Evolutionary conservation across 2,888 invertebrate genomes (phyloP), one percentile per base, ranked within the genome.

Genomic region (Meteorus cinctellus): DNA sequence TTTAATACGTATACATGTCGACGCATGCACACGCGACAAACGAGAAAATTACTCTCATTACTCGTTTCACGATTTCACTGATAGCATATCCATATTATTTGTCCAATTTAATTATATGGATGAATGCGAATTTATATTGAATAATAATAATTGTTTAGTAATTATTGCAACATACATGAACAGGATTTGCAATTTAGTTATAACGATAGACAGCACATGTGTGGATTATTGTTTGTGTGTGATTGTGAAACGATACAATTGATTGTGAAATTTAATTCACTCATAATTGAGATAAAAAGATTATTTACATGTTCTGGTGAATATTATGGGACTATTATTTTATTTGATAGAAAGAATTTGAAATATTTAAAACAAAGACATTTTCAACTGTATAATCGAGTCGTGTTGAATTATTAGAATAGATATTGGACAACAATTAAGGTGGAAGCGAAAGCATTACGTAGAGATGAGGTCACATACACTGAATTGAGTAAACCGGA

Each of bases 401-500:
- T 29, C 24, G 16, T 24, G 12, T 62, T 31, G 62, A 24, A 62
- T 31, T 29, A 29, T 62, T 62, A 12, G 12, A 12, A 29, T 29
- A 16, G n/a, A 55, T 55, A 55, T 55, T 55, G 55, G 4, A 19
- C 19, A 16, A n/a, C 4, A 19, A 55, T 55, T 55, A n/a, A 55
- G 55, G n/a, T 31, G 29, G 29, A 6, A n/a, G 29, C 48, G 31
- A 45, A 14, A 16, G 45, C 8, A 16, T 45, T 51, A n/a, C 19
- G 24, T 6, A 45, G 29, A 60, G 72, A 60, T 24, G 34, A 24
- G 79, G 75, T 19, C 55, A 55, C 55, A 55, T 55, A 10, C 55
- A 55, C 19, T 55, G 55, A 55, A 55, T 55, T 55, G 19, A n/a
- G 19, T 55, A 55, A 55, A 55, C 19, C 55, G 55, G 19, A 55